Evolutionary conservation across 2,113 vertebrate genomes (phyloP).

Genomic region (Athene noctua): DNA sequence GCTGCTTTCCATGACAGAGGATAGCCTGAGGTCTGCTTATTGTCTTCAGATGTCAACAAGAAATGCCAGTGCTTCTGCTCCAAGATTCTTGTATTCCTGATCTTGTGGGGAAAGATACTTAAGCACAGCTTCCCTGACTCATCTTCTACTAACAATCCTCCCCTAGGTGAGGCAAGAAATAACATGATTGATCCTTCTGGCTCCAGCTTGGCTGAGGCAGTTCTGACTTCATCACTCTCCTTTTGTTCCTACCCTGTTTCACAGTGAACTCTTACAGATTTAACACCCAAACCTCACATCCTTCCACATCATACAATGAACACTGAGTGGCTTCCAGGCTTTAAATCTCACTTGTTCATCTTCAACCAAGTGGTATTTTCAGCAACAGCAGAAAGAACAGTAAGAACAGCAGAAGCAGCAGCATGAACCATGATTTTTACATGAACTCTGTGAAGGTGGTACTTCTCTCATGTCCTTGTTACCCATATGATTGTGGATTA

Average conservation of each 20-base stretch:
- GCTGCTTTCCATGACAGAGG: conserved; percentile 7
- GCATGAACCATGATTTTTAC: background rate
- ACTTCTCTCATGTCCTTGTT: background rate
- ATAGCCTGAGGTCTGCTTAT: conserved; percentile 16
- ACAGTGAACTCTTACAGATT: background rate
- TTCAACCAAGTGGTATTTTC: background rate
- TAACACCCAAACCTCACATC: background rate
- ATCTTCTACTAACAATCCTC: conserved; percentile 22
- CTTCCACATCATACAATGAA: background rate
- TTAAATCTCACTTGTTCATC: background rate
- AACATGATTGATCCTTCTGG: conserved; percentile 51
- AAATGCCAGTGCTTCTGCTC: conserved; percentile 15
- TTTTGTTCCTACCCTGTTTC: background rate
- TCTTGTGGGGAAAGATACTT: background rate
- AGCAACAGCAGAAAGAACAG: background rate
- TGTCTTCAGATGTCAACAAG: conserved; percentile 15
- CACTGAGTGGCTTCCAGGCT: background rate
- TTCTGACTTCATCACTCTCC: conserved; percentile 11
- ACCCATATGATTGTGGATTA: background rate
- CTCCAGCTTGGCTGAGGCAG: conserved; percentile 34
- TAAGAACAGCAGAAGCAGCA: background rate
- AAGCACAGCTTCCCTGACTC: conserved; percentile 23
- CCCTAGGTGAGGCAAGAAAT: conserved; percentile 44
- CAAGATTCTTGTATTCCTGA: background rate
- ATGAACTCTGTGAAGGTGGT: background rate